Conservation (phyloP, 2,888 invertebrate species). For the Disparrhopalites patrizii region DNA sequence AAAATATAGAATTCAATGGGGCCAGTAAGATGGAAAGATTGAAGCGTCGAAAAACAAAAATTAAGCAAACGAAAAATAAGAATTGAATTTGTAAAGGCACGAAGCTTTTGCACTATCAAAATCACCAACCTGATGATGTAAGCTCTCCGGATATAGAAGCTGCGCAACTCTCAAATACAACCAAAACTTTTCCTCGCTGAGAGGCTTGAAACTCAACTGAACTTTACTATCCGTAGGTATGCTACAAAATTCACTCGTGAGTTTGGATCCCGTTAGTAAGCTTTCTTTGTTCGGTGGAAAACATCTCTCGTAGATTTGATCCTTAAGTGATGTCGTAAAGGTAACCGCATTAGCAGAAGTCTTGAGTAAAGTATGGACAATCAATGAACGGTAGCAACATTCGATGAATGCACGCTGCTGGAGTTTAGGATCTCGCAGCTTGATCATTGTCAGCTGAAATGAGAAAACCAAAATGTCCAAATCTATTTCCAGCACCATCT, state of each 20-base stretch:
- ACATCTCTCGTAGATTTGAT: neutral
- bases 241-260: constrained; percentile 5
- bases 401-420: constrained; percentile 13
- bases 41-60: neutral
- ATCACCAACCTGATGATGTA: constrained; percentile 13
- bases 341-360: neutral
- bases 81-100: neutral
- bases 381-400: neutral
- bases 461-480: neutral
- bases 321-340: neutral
- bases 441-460: constrained; percentile 7
- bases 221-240: neutral
- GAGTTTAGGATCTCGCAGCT: constrained; percentile 8
- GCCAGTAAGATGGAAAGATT: too few species aligned
- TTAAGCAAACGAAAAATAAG: neutral
- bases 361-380: neutral
- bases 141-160: constrained; percentile 10
- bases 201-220: too few species aligned
- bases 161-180: constrained; percentile 9
- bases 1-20: too few species aligned
- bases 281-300: neutral
- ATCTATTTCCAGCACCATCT: neutral
- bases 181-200: constrained; percentile 16
- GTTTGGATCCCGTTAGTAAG: neutral
- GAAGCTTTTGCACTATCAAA: neutral